phyloP scores from a whole-genome alignment of 2,888 invertebrate species.

The Trachelus iudaicus region DNA sequence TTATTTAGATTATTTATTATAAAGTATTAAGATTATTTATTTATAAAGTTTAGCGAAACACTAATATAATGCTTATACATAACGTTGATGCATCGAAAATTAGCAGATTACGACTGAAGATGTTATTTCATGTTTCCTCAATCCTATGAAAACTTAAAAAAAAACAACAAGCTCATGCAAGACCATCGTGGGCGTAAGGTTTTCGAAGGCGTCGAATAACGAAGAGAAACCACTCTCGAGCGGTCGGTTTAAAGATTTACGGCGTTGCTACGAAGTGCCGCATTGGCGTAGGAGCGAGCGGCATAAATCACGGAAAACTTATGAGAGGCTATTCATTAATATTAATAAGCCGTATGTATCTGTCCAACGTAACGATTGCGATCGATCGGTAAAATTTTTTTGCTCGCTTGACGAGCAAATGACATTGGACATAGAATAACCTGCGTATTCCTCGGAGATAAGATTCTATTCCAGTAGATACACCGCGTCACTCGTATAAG shows the following conservation, averaged over 20 bases:
- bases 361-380: slow-evolving; percentile 54
- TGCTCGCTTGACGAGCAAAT: slow-evolving; percentile 34
- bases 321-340: slow-evolving; percentile 61
- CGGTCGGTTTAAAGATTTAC: slow-evolving; percentile 52
- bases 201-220: slow-evolving; percentile 53
- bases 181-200: slow-evolving; percentile 39
- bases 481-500: background rate
- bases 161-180: slow-evolving; percentile 6
- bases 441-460: background rate
- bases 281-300: slow-evolving; percentile 49
- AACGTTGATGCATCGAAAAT: background rate
- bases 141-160: background rate
- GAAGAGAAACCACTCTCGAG: slow-evolving; percentile 63
- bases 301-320: slow-evolving; percentile 61
- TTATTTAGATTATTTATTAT: too few relatives aligned
- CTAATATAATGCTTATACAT: background rate
- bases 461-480: background rate
- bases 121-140: background rate
- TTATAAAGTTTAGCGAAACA: background rate
- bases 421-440: background rate
- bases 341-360: slow-evolving; percentile 63
- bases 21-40: too few relatives aligned
- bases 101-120: background rate
- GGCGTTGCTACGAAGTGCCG: slow-evolving; percentile 58
- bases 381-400: slow-evolving; percentile 35